Conservation (phyloP, 2,113 vertebrate genomes). For the Orycteropus afer region DNA sequence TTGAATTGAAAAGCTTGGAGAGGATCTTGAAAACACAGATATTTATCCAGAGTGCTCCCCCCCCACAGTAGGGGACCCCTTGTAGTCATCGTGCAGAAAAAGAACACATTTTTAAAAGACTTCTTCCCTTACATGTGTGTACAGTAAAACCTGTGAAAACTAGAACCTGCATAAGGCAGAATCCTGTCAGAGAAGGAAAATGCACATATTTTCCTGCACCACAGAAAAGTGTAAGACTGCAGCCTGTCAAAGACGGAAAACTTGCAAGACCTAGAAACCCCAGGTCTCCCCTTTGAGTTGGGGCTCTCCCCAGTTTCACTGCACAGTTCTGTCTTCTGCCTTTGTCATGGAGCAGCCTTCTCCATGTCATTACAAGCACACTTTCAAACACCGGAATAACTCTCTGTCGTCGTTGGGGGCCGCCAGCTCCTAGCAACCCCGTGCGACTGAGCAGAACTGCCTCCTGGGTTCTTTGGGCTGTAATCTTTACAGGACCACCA, state of each 20-base stretch:
- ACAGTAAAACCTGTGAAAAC: too few relatives aligned
- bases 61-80: too few relatives aligned
- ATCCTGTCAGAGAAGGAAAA: not conserved
- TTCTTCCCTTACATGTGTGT: accelerated
- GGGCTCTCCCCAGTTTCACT: too few relatives aligned
- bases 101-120: not conserved
- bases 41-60: too few relatives aligned
- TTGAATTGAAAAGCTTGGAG: not conserved
- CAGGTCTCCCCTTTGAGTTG: too few relatives aligned
- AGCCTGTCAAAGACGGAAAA: too few relatives aligned
- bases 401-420: too few relatives aligned
- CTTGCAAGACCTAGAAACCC: too few relatives aligned
- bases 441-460: not conserved
- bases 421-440: not conserved
- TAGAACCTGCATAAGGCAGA: not conserved
- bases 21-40: not conserved
- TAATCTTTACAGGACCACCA: not conserved
- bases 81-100: too few relatives aligned
- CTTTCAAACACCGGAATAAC: not conserved
- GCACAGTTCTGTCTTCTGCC: not conserved
- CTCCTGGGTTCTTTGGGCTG: not conserved
- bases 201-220: too few relatives aligned
- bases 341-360: not conserved
- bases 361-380: not conserved
- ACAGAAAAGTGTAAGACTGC: too few relatives aligned